Base-by-base conservation (phyloP, 92 coral and sea anemone species). In the Porites lobata region DNA sequence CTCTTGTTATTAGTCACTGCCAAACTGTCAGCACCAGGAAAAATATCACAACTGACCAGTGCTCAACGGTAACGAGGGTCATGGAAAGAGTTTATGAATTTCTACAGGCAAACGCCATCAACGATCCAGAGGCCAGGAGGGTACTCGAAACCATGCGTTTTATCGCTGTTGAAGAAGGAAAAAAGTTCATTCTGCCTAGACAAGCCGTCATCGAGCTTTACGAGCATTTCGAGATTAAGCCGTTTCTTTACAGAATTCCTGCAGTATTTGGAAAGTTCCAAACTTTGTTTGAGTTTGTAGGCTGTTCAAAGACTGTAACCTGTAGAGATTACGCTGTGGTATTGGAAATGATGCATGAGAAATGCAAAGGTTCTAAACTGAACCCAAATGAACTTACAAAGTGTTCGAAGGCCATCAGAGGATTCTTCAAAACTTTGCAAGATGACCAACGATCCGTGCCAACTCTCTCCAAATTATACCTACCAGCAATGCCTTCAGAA, bases 201-300 rank as follows among this genome's bases (percentile, higher is more conserved):
- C 96, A 95, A 80, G 77, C 85, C 1, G 85, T 86, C 18, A 69
- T 93, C 2, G 96, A 95, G 4, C 21, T 95, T 47, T 86, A 51
- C 2, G 67, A 50, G 3, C 24, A 72, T n/a, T 70, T 82, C 7
- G 92, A 87, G 86, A 91, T 95, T 18, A 72, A 53, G 6, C 98
- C 98, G 22, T 95, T 76, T 80, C 84, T 95, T 32, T 95, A 90
- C 96, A 88, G 74, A 74, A 50, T 88, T 1, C 98, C 96, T 24
- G 19, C 72, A 0, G 65, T 86, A 64, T 56, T 93, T n/a, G 88
- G 95, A 17, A 26, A 18, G 52, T 91, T 83, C 70, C 50, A n/a
- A n/a, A 8, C 7, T 8, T n/a, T 95, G 10, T 93, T 95, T 72
- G 67, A 69, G 64, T 65, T 15, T 43, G 92, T 95, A 54, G 98